Evolutionary conservation across 2,888 invertebrate species (phyloP).

Genomic region (Gasteruption jaculator): DNA sequence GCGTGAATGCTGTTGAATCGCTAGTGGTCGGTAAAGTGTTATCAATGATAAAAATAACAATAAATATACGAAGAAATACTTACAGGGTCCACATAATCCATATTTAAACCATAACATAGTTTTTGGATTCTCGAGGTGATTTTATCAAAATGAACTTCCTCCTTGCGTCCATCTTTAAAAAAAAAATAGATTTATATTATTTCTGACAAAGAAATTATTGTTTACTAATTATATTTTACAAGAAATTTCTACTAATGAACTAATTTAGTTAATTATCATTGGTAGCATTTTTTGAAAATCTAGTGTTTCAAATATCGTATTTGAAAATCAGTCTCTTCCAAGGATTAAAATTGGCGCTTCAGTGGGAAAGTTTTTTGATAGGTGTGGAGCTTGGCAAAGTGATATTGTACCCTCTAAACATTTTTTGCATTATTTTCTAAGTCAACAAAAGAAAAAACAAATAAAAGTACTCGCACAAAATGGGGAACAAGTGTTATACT

Average conservation of each 20-base stretch:
- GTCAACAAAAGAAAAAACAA: too few species aligned
- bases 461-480: too few species aligned
- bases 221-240: slow-evolving; percentile 13
- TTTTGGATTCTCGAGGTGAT: slow-evolving; percentile 95
- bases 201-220: slow-evolving; percentile 9
- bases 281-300: neutral
- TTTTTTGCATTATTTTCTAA: too few species aligned
- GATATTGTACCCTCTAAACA: too few species aligned
- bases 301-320: too few species aligned
- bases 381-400: too few species aligned
- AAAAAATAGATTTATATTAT: slow-evolving; percentile 8
- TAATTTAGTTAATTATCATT: slow-evolving; percentile 1
- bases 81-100: slow-evolving; percentile 96
- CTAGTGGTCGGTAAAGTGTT: too few species aligned
- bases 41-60: too few species aligned
- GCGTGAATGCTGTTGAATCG: too few species aligned
- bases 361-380: neutral
- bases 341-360: neutral
- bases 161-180: slow-evolving; percentile 76
- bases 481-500: too few species aligned
- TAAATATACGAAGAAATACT: too few species aligned
- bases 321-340: too few species aligned
- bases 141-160: slow-evolving; percentile 95
- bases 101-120: slow-evolving; percentile 91
- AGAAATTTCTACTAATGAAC: slow-evolving; percentile 2